Base-by-base conservation (phyloP, 2,113 vertebrate species). In the Poecilia latipinna region DNA sequence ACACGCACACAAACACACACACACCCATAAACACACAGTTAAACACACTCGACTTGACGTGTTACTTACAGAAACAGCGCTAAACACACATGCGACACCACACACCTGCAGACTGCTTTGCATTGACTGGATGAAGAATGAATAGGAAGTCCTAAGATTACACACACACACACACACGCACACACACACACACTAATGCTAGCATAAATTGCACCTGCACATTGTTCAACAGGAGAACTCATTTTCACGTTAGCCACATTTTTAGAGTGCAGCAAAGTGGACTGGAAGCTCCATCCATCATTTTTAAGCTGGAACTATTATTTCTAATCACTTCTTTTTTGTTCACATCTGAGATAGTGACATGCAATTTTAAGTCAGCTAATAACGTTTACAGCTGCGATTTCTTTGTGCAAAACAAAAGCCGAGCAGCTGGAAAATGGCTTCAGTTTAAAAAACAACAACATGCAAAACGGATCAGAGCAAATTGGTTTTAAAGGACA, bases 401-500 rank as follows among this genome's bases (percentile, higher is more conserved):
- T 70, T 79, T 80, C 13, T 81, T 37, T 28, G 67, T 62, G 69
- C 63, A 70, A 87, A 88, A 88, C 31, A 57, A 82, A 87, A 81
- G 54, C 75, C 81, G 86, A 90, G 84, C 87, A 91, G 78, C 85
- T 89, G 85, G 84, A 71, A 87, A 89, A 80, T 28, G 60, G 62
- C 71, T 70, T 78, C 75, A 3, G 42, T 82, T 79, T 64, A 71
- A 72, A 83, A 80, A 44, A 44, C 3, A 44, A 48, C 19, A 37
- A 64, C 68, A 65, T 88, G 80, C 80, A 83, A 86, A 84, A 72
- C 75, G 74, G 82, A 89, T 84, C 62, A 31, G 42, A 71, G 75
- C 28, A 88, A 89, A 91, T 90, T 85, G 80, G 71, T 83, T 92
- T 91, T 75, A 87, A 78, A 86, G 80, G 80, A 86, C 91, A 92